Percentiles rank a stretch among this genome's conserved stretches.
phyloP scores from a whole-genome alignment of 2,113 vertebrate species.

The Acanthisitta chloris region DNA sequence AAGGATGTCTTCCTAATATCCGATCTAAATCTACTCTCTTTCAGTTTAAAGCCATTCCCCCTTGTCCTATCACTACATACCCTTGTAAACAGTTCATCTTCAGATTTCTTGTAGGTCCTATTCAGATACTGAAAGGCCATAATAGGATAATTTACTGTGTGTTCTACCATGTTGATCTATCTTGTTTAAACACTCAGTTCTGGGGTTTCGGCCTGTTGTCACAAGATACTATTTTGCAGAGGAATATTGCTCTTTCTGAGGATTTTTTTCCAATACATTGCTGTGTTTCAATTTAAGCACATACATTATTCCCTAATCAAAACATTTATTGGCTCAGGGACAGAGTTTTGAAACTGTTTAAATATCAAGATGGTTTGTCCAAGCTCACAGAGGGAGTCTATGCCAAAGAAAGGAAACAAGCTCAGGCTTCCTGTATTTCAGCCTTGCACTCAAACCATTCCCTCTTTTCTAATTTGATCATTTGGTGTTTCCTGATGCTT shows the following conservation, averaged over 20 bases:
- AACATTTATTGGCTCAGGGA: background rate
- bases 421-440: background rate
- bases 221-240: background rate
- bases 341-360: background rate
- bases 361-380: background rate
- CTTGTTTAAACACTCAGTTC: background rate
- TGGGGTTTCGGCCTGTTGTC: background rate
- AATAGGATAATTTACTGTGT: background rate
- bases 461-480: background rate
- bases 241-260: background rate
- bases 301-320: background rate
- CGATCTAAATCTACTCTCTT: background rate
- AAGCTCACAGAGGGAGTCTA: background rate
- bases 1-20: background rate
- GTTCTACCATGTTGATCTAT: background rate
- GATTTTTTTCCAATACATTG: background rate
- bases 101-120: background rate
- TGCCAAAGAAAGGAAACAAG: background rate
- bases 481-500: background rate
- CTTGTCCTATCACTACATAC: background rate
- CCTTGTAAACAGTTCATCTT: background rate
- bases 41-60: background rate
- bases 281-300: background rate
- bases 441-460: background rate
- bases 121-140: background rate